Evolutionary conservation across 2,888 invertebrate genomes (phyloP).

Genomic region (Pelosia muscerda): DNA sequence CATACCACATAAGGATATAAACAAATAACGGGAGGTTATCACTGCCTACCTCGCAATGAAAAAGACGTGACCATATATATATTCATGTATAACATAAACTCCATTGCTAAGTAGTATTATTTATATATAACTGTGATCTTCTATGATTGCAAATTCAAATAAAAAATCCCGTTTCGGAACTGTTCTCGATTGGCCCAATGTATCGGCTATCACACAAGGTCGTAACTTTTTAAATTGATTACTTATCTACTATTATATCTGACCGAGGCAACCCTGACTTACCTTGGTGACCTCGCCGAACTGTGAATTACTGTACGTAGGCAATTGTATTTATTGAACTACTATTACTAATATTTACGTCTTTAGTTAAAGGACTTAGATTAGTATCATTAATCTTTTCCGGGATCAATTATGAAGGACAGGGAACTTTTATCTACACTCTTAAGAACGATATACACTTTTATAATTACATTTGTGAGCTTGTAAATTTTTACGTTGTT

Average conservation of each 20-base stretch:
- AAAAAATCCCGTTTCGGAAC: neutral
- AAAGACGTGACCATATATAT: too few species aligned
- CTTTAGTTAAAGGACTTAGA: neutral
- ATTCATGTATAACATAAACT: too few species aligned
- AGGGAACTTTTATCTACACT: neutral
- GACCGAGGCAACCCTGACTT: constrained; percentile 7
- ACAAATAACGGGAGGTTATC: too few species aligned
- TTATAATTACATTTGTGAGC: too few species aligned
- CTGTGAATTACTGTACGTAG: neutral
- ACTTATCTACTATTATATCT: neutral
- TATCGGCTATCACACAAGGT: neutral
- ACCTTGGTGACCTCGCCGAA: neutral
- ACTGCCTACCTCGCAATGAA: too few species aligned
- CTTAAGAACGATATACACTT: too few species aligned
- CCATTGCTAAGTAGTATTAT: too few species aligned
- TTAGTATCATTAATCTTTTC: neutral
- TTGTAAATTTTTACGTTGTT: too few species aligned
- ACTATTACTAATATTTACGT: too few species aligned
- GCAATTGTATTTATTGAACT: neutral
- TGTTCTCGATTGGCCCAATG: neutral
- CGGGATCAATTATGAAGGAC: neutral
- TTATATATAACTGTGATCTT: too few species aligned
- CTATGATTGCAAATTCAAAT: neutral
- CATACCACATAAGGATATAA: too few species aligned
- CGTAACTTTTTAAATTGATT: constrained; percentile 7